Evolutionary conservation across 30 jellyfish, hydroid and myxozoan genomes (phyloP), one percentile per base, ranked within the genome.

Genomic region (Sanderia malayensis): DNA sequence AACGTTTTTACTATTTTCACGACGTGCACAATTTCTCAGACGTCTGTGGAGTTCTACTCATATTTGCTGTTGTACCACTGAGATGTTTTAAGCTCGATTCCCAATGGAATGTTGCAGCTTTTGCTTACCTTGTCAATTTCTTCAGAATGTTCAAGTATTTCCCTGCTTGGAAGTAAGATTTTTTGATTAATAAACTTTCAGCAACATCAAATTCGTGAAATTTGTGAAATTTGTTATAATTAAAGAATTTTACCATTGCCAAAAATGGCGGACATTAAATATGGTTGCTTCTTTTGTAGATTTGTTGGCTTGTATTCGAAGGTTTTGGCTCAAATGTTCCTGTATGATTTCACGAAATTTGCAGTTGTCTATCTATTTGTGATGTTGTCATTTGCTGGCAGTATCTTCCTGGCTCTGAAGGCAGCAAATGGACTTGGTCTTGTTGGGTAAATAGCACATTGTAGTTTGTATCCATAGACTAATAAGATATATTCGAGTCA

Each of bases 301-400:
- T 61, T 31, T 4, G 52, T 83, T 52, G 96, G 96, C 19, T 31
- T 80, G 71, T 92, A 92, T 46, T 59, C 88, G 0, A 83, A 79
- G 31, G 81, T 87, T 4, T 79, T 92, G 70, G 76, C 83, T 4
- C 63, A 65, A 21, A 92, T 92, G 81, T 28, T 92, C 15, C 20
- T 55, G 17, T 18, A 84, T 1, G 98, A 92, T 59, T 67, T 86
- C 20, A n/a, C 70, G 10, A 80, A 77, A 61, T 92, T 92, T 67
- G 84, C 78, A 2, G 70, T 70, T n/a, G 80, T 85, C 18, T 92
- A 76, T 60, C 23, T 74, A 0, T 82, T 79, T 1, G 75, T 83
- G 34, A 72, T 92, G 76, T 46, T 79, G 21, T 81, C 95, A 0
- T 92, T 92, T 58, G 87, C 87, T 45, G 98, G 98, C 20, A 74